Evolutionary conservation across 1,140 invertebrate species (phyloP).

Genomic region (Drosophila takahashii): DNA sequence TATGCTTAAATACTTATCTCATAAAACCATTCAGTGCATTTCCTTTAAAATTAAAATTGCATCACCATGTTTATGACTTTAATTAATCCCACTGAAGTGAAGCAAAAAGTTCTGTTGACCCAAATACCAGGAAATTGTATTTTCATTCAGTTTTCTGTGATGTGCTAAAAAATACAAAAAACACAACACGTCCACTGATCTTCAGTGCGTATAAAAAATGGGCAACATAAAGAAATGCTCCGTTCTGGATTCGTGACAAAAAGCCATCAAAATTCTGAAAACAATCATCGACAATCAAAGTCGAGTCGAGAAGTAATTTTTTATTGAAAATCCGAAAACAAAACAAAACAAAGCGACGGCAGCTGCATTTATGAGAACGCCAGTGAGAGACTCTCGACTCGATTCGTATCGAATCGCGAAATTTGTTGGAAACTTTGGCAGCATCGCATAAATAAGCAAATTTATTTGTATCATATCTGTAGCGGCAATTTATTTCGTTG

Average conservation of each 20-base stretch:
- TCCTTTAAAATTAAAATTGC: slow-evolving; percentile 16
- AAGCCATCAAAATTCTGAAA: slow-evolving; percentile 62
- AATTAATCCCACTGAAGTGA: slow-evolving; percentile 58
- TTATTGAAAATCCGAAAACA: slow-evolving; percentile 46
- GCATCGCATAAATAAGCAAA: slow-evolving; percentile 65
- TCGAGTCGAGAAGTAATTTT: slow-evolving; percentile 48
- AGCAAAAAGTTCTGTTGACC: slow-evolving; percentile 49
- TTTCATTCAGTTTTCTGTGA: slow-evolving; percentile 32
- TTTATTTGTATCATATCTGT: slow-evolving; percentile 56
- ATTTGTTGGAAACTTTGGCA: slow-evolving; percentile 67
- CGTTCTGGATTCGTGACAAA: slow-evolving; percentile 61
- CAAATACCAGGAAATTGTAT: slow-evolving; percentile 57
- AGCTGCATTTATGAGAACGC: slow-evolving; percentile 67
- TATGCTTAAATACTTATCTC: not conserved
- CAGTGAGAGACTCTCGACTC: slow-evolving; percentile 52
- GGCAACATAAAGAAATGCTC: slow-evolving; percentile 27
- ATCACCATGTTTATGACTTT: slow-evolving; percentile 58
- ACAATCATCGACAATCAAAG: slow-evolving; percentile 69
- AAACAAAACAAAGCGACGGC: slow-evolving; percentile 56
- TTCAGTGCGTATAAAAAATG: slow-evolving; percentile 12
- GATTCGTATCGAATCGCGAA: slow-evolving; percentile 31
- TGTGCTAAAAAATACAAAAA: slow-evolving; percentile 43
- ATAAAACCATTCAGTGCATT: not conserved
- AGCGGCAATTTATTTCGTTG: slow-evolving; percentile 64
- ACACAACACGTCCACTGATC: slow-evolving; percentile 20